Evolutionary conservation across 2,113 vertebrate genomes (phyloP), one percentile per base, ranked within the genome.

Genomic region (Columba janthina): DNA sequence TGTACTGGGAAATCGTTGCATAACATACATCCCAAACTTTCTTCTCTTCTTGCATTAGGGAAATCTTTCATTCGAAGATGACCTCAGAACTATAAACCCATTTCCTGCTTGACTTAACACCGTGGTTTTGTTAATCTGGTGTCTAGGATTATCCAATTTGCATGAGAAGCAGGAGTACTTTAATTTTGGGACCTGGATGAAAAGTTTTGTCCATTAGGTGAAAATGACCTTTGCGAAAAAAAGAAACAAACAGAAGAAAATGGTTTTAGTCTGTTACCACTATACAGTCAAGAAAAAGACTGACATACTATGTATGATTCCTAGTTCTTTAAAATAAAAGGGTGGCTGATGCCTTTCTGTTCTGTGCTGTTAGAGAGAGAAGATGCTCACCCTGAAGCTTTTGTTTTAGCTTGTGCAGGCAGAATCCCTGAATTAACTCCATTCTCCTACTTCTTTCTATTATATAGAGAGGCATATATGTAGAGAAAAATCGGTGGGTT

Each of bases 101-200:
- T 96, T 97, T 96, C 93, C 88, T 97, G 95, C 95, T 95, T 96
- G 89, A 97, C 24, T 97, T 97, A 95, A 94, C 97, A 94, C 61
- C 42, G 40, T 73, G 76, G 57, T 21, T 85, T 93, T 79, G 62
- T 94, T 96, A 95, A 96, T 95, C 91, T 96, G 56, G 96, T 94
- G 91, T 57, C 91, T 90, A 95, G 96, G 94, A 97, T 97, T 97
- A 97, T 91, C 78, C 93, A 97, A 96, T 96, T 95, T 97, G 93
- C 94, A 96, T 95, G 72, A 40, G 95, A 93, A 97, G 69, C 62
- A 90, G 83, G 19, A 89, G 38, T n/a, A 50, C 67, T 91, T 95
- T 84, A 78, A 53, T 94, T 83, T 40, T 54, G 74, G 64, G 42
- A 88, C 69, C 84, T 82, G 78, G 42, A 74, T 76, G 64, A 77